These are phyloP conservation scores for Heliconius charithonia DNA, from an alignment of 2,888 invertebrate species.

Conservation along the genomic window DNA sequence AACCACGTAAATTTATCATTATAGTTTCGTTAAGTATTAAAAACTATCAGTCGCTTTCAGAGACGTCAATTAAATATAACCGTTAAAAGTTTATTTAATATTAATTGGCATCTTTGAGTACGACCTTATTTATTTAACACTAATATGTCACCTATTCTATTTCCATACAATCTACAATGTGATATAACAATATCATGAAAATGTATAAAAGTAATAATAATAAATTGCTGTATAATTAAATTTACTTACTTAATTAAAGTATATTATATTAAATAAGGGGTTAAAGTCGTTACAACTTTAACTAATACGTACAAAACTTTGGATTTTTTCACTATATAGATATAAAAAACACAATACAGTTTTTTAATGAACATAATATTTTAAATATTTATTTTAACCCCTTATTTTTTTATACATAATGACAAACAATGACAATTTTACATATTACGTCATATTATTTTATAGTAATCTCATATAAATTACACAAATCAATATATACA, in stretches of 20 bases:
- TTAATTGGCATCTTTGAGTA: neutral
- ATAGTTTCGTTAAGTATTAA: neutral
- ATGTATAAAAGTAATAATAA: constrained; percentile 43
- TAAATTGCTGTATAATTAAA: constrained; percentile 5
- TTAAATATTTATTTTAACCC: neutral
- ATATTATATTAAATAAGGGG: constrained; percentile 20
- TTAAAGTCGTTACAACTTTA: neutral
- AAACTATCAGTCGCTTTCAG: neutral
- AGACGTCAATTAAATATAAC: constrained; percentile 2
- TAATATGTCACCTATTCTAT: neutral
- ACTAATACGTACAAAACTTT: neutral
- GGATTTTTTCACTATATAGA: neutral
- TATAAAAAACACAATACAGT: neutral
- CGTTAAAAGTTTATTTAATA: neutral
- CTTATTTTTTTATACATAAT: neutral
- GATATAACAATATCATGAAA: constrained; percentile 26
- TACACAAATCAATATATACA: constrained; percentile 12
- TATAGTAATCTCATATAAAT: constrained; percentile 3
- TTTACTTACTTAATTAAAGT: neutral
- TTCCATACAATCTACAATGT: constrained; percentile 20
- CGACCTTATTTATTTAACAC: neutral
- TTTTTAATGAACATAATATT: no score
- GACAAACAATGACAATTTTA: neutral
- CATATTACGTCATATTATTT: neutral
- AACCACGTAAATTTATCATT: neutral